Evolutionary conservation across 1,140 invertebrate species (phyloP).

Genomic region (Gryllus bimaculatus): DNA sequence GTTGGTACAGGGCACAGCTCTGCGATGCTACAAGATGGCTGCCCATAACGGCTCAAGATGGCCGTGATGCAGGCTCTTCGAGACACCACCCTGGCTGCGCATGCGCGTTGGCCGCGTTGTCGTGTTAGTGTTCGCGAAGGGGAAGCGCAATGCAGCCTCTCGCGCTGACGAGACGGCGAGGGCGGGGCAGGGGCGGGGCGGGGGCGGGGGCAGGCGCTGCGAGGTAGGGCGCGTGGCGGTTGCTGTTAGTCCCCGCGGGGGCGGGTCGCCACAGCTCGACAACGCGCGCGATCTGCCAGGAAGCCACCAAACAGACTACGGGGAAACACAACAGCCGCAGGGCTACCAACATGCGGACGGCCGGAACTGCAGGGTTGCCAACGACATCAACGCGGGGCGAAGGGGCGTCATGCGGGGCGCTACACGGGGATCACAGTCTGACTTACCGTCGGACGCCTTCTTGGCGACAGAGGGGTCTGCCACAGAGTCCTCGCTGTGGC

Average conservation of each 20-base stretch:
- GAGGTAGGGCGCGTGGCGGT: no score
- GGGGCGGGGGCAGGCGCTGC: neutral
- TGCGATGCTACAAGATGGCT: no score
- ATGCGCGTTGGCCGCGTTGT: no score
- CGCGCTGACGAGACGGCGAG: neutral
- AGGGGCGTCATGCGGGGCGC: neutral
- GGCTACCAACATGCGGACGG: neutral
- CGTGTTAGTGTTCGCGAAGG: no score
- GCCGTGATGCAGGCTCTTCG: no score
- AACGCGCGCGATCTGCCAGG: no score
- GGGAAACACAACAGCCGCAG: neutral
- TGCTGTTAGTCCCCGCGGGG: no score
- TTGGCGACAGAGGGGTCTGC: slow-evolving; percentile 65
- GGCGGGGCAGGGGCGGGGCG: no score
- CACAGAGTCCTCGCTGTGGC: slow-evolving; percentile 66
- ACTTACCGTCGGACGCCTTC: slow-evolving; percentile 75
- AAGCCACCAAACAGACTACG: neutral
- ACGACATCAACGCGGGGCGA: neutral
- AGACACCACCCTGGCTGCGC: no score
- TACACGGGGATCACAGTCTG: neutral
- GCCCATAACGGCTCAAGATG: no score
- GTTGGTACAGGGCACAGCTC: no score
- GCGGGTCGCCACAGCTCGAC: no score
- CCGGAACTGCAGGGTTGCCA: neutral
- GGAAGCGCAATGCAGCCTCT: neutral